phyloP scores from a whole-genome alignment of 2,888 invertebrate species.

The Orgyia antiqua region DNA sequence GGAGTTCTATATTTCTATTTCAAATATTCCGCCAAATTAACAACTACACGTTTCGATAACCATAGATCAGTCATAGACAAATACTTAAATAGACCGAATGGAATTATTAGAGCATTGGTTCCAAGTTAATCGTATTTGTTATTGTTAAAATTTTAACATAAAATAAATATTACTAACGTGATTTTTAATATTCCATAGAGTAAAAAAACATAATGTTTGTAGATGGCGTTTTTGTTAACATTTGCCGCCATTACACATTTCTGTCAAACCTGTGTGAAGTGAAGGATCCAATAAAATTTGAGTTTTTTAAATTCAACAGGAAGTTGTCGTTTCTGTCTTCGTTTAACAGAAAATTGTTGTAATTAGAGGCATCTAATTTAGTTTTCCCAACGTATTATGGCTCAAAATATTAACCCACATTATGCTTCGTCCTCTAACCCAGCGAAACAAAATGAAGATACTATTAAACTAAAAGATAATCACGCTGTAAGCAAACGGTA shows the following conservation, averaged over 20 bases:
- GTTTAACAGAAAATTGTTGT: slow-evolving; percentile 66
- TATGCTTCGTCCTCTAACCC: slow-evolving; percentile 84
- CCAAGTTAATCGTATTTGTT: too few relatives aligned
- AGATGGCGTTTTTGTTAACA: slow-evolving; percentile 13
- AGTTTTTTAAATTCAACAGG: slow-evolving; percentile 73
- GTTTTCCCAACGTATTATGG: slow-evolving; percentile 77
- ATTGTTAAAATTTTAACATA: too few relatives aligned
- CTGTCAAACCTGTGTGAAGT: slow-evolving; percentile 55
- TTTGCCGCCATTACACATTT: slow-evolving; percentile 58
- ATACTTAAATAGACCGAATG: too few relatives aligned
- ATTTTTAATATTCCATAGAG: too few relatives aligned
- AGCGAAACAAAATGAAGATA: slow-evolving; percentile 89
- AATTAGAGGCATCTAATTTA: slow-evolving; percentile 44
- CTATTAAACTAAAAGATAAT: slow-evolving; percentile 86
- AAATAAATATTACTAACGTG: too few relatives aligned
- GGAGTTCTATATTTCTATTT: too few relatives aligned
- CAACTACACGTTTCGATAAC: too few relatives aligned
- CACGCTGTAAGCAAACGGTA: slow-evolving; percentile 95
- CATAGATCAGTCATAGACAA: too few relatives aligned
- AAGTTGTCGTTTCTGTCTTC: slow-evolving; percentile 57
- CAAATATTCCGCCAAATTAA: too few relatives aligned
- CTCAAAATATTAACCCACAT: slow-evolving; percentile 92
- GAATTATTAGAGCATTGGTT: too few relatives aligned
- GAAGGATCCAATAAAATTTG: slow-evolving; percentile 65
- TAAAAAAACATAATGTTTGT: too few relatives aligned